Evolutionary conservation across 1,140 invertebrate species (phyloP).

Genomic region (Heliconius congener): DNA sequence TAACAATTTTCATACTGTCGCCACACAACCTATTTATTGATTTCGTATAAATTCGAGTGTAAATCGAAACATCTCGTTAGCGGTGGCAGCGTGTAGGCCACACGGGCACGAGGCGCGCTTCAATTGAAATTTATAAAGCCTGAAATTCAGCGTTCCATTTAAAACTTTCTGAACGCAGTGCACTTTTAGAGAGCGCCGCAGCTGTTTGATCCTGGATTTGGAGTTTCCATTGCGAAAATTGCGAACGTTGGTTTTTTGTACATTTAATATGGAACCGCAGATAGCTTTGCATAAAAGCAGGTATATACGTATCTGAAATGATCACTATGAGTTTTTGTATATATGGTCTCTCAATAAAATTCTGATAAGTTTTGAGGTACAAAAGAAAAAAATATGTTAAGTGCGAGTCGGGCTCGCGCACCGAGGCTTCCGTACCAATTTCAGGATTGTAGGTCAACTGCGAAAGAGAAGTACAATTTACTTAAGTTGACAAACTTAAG

Average conservation of each 20-base stretch:
- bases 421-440: too few species aligned
- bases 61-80: background rate
- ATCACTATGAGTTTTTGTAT: too few species aligned
- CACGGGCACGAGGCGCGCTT: background rate
- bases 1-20: too few species aligned
- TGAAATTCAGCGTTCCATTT: background rate
- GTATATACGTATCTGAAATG: too few species aligned
- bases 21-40: background rate
- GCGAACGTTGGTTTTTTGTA: background rate
- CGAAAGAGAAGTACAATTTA: too few species aligned
- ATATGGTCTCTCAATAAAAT: too few species aligned
- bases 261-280: background rate
- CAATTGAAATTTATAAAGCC: conserved; percentile 11
- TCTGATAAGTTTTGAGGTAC: too few species aligned
- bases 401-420: too few species aligned
- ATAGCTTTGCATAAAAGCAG: background rate
- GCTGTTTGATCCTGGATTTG: conserved; percentile 7
- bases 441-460: too few species aligned
- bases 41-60: background rate
- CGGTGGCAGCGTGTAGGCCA: background rate
- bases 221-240: background rate
- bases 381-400: too few species aligned
- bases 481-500: too few species aligned
- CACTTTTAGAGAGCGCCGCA: background rate
- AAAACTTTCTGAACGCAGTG: background rate